Percentiles rank a stretch among this genome's conserved stretches.
Conservation (phyloP, 2,113 vertebrate genomes). For the Lasiurus cinereus region DNA sequence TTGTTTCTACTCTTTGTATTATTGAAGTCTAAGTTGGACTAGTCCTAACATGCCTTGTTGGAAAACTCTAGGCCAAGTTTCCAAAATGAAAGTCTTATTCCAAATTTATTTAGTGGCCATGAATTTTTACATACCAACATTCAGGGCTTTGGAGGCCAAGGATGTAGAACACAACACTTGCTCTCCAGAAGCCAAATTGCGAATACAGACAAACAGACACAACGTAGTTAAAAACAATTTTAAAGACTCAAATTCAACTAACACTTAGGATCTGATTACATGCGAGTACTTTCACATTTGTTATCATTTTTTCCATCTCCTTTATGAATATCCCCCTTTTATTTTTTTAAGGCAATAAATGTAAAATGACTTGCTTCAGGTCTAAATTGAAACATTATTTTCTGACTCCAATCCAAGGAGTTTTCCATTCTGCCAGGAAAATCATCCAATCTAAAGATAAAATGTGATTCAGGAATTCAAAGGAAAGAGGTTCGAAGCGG, state of each 20-base stretch:
- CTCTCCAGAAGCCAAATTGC: conserved; percentile 16
- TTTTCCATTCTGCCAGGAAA: not conserved
- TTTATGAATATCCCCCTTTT: not conserved
- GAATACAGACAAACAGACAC: not conserved
- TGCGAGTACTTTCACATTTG: not conserved
- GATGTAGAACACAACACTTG: not conserved
- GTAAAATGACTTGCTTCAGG: not conserved
- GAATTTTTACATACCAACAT: conserved; percentile 11
- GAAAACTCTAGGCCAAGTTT: conserved; percentile 39
- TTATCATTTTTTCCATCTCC: not conserved
- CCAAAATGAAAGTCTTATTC: conserved; percentile 30
- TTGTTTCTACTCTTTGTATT: conserved; percentile 38
- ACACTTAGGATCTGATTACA: not conserved
- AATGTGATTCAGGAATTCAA: not conserved
- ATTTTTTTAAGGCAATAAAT: not conserved
- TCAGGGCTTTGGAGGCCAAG: not conserved
- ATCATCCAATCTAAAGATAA: not conserved
- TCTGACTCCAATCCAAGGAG: not conserved
- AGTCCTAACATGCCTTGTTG: not conserved
- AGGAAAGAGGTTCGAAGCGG: not conserved
- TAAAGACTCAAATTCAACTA: conserved; percentile 15
- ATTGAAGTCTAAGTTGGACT: not conserved
- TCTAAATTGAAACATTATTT: not conserved
- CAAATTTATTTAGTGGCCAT: conserved; percentile 26
- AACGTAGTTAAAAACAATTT: conserved; percentile 10